A percentile compares a stretch with the other conserved stretches of the same genome.
Evolutionary conservation across 1,140 invertebrate genomes (phyloP).

Genomic region (Tetragnatha versicolor): DNA sequence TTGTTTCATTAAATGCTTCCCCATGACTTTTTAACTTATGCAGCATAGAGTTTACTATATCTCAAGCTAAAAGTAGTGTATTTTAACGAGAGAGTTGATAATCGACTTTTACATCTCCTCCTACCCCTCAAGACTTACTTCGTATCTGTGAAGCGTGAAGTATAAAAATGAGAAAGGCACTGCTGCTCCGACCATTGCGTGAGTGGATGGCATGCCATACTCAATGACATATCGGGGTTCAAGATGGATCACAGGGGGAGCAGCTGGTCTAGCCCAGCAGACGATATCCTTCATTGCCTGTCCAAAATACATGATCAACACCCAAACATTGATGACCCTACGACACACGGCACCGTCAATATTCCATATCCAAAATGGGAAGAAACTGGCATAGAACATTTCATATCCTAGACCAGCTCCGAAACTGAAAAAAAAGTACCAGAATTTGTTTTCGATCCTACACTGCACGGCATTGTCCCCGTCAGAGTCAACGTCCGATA

Average conservation of each 20-base stretch:
- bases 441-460: slow-evolving; percentile 77
- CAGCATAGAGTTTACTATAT: background rate
- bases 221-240: slow-evolving; percentile 87
- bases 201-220: slow-evolving; percentile 93
- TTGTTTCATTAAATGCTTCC: background rate
- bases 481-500: slow-evolving; percentile 58
- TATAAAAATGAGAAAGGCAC: slow-evolving; percentile 85
- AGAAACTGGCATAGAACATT: slow-evolving; percentile 85
- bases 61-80: too few relatives aligned
- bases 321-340: slow-evolving; percentile 83
- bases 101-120: too few relatives aligned
- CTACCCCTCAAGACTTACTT: slow-evolving; percentile 71
- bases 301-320: slow-evolving; percentile 83
- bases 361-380: slow-evolving; percentile 93
- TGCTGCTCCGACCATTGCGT: slow-evolving; percentile 87
- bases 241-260: slow-evolving; percentile 80
- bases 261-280: slow-evolving; percentile 80
- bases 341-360: slow-evolving; percentile 82
- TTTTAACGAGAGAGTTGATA: background rate
- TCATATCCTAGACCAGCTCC: slow-evolving; percentile 87
- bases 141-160: slow-evolving; percentile 81
- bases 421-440: slow-evolving; percentile 85
- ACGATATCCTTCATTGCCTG: slow-evolving; percentile 89
- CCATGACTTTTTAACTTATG: background rate
- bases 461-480: slow-evolving; percentile 62